phyloP scores from a whole-genome alignment of 2,113 vertebrate species.

The Crotalus viridis region DNA sequence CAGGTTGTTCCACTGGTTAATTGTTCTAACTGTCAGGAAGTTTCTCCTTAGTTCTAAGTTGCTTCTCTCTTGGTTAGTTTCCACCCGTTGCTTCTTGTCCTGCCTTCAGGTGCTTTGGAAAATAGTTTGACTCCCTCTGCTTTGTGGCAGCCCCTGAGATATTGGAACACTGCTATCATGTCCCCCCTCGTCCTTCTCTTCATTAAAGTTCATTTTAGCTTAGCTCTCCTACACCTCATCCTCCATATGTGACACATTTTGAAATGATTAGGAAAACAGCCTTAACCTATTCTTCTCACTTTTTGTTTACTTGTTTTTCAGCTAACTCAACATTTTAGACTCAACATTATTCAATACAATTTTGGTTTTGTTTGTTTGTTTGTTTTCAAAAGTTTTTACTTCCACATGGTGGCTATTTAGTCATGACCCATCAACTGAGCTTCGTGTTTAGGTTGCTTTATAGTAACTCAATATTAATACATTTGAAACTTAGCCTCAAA shows the following conservation, averaged over 20 bases:
- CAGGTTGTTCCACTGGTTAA: no score
- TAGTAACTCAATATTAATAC: not conserved
- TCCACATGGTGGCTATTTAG: not conserved
- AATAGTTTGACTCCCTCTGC: no score
- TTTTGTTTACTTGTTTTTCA: not conserved
- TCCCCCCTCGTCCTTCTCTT: no score
- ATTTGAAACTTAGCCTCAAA: not conserved
- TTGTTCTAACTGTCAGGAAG: no score
- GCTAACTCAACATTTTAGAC: not conserved
- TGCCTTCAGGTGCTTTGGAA: no score
- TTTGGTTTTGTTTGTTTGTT: not conserved
- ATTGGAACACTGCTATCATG: no score
- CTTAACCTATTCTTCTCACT: not conserved
- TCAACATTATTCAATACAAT: not conserved
- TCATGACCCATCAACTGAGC: not conserved
- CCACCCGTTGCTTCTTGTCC: no score
- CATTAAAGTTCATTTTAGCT: not conserved
- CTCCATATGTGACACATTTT: not conserved
- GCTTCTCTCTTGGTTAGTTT: no score
- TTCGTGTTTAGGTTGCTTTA: not conserved
- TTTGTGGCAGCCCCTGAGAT: no score
- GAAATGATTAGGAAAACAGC: not conserved
- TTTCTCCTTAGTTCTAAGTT: no score
- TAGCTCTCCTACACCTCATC: not conserved
- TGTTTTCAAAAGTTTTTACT: not conserved